Evolutionary conservation across 2,888 invertebrate species (phyloP), one percentile per base, ranked within the genome.

Genomic region (Drosophila melanocephala): DNA sequence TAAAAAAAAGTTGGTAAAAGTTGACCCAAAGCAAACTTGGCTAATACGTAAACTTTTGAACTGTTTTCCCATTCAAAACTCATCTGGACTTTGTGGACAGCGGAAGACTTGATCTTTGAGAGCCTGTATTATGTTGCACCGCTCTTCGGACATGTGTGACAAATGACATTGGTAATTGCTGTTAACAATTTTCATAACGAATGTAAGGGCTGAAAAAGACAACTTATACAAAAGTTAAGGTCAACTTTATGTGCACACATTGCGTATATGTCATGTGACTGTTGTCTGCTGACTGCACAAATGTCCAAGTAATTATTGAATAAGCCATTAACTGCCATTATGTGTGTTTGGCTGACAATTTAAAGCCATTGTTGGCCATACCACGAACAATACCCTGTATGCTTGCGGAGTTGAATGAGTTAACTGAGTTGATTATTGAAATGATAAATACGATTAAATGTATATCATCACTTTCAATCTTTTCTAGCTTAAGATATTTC

Each of bases 81-180:
- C 76, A 61, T 63, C 60, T 69, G 67, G 55, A 59, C 79, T 59
- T 76, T 75, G 70, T 70, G 58, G 69, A 52, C 44, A 60, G 28
- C 5, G 55, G 32, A 55, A 57, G 57, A 57, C 35, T 64, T 50
- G 16, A 32, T 30, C 32, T 51, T 16, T 19, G 52, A n/a, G n/a
- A 58, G 39, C 47, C 35, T 60, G 22, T n/a, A 37, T 19, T 30
- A n/a, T 16, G 30, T 2, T 51, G 30, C 30, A 47, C 5, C 26
- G 32, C 47, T 5, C 44, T 19, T 14, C 44, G 57, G 60, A 66
- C 78, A 59, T 81, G 39, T 67, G 62, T 77, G 79, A 75, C 77
- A 77, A 89, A 79, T 74, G 82, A 70, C 74, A 79, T 62, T 69
- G 71, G 77, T 72, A 87, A 89, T 89, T 84, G 73, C 59, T 75